Evolutionary conservation across 2,113 vertebrate genomes (phyloP), one percentile per base, ranked within the genome.

Genomic region (Lipotes vexillifer): DNA sequence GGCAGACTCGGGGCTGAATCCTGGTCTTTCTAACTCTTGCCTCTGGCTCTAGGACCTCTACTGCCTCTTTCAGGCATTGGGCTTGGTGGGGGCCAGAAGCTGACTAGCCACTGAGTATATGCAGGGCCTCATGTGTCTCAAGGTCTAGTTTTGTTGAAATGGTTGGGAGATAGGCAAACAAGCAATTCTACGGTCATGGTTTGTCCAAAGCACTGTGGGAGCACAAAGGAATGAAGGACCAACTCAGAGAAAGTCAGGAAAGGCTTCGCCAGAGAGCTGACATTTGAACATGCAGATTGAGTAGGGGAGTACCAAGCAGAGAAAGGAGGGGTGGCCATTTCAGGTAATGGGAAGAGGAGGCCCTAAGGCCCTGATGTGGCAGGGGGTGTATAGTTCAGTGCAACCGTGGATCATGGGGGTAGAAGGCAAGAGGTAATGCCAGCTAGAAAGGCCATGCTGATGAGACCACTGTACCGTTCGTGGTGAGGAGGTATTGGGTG

Each of bases 101-200:
- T 55, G 14, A 15, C 7, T 17, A 55, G 41, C 31, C 87, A 52
- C 36, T 77, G 65, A 27, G 33, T 2, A 33, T 65, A 3, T 31
- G 3, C 72, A 23, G 29, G 14, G 0, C 55, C 44, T 36, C 15
- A 0, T 33, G 2, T 46, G 7, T 49, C 44, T 85, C 6, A 31
- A 38, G 65, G 17, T n/a, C 31, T 33, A 21, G 20, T 15, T 88
- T 59, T 8, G 20, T 9, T 36, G 25, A 84, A 52, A 49, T 52
- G 33, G 17, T 27, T n/a, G 17, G 5, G 31, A 81, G 46, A 8
- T 74, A 33, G 49, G 57, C 44, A 92, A 9, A 55, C 44, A 65
- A 33, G 57, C 31, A 52, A 66, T 44, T 55, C 44, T 46, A 13
- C 15, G 61, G 36, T 41, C 29, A 65, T 8, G 2, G 10, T 61